Base-by-base conservation (phyloP, 2,797 vertebrate genomes). In the Tinamus major region DNA sequence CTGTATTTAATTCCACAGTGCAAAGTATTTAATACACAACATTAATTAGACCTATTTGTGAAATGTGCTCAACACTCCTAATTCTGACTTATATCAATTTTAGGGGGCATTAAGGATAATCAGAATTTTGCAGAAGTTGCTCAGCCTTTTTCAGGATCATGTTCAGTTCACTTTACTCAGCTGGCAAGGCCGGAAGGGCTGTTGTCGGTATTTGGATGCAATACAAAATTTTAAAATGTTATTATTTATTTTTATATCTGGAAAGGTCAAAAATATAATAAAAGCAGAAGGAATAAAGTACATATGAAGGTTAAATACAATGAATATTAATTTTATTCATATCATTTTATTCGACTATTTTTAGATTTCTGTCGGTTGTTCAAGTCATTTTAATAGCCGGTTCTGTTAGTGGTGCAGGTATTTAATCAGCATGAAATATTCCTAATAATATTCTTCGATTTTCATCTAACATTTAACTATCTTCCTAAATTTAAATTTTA, bases 81-180 rank as follows among this genome's bases (percentile, higher is more conserved):
- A 49, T 29, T 72, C 42, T 67, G 48, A 93, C 85, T 90, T 65
- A 69, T 90, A 87, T 86, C 31, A 63, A 7, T 96, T 94, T 93
- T 59, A 62, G 44, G 62, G 39, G 72, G 37, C 85, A 74, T n/a
- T 74, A 76, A 70, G 53, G 41, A 63, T 63, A 69, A 18, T 74
- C 33, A 92, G 67, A 84, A 55, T 59, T 59, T 83, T 49, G 10
- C 20, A 79, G 35, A n/a, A 84, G n/a, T 29, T 63, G 29, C 20
- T 79, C 53, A 71, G 6, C 4, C 10, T 71, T 85, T 84, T 88
- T 81, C 39, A 84, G 14, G 49, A 71, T 63, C 77, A 59, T 59
- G 37, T 48, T 53, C 65, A 83, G 8, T 64, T 56, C 31, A 44
- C 68, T 89, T 87, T 70, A 13, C 6, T 29, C 41, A 83, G 6